Conservation (phyloP, 2,888 invertebrate genomes). For the Rhamnusium bicolor region DNA sequence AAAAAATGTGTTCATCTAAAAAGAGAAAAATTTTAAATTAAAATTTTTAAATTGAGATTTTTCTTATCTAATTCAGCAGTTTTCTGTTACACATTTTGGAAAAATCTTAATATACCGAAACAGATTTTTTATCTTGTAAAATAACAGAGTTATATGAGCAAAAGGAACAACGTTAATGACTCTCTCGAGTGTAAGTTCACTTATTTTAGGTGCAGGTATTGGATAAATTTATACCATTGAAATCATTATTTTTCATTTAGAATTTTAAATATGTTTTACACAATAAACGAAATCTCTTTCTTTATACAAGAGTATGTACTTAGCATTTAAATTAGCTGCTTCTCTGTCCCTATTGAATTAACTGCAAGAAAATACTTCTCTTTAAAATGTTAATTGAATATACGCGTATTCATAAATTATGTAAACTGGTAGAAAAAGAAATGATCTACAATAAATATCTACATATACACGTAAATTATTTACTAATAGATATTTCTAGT, state of each 20-base stretch:
- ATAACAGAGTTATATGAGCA: background rate
- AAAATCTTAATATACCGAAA: slow-evolving; percentile 6
- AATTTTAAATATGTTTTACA: slow-evolving; percentile 43
- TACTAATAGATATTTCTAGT: no score
- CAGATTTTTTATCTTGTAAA: slow-evolving; percentile 13
- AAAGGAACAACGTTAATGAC: slow-evolving; percentile 24
- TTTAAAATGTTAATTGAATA: slow-evolving; percentile 3
- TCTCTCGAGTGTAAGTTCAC: slow-evolving; percentile 3
- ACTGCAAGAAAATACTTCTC: background rate
- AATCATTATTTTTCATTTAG: slow-evolving; percentile 41
- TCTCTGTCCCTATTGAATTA: background rate
- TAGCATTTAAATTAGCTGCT: slow-evolving; percentile 39
- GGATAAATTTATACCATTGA: slow-evolving; percentile 20
- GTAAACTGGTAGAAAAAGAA: no score
- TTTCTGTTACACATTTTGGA: no score
- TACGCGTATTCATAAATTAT: no score
- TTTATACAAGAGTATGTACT: slow-evolving; percentile 24
- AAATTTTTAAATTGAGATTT: no score
- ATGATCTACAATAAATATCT: no score
- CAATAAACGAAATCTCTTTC: slow-evolving; percentile 39
- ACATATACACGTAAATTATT: no score
- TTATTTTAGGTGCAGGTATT: slow-evolving; percentile 7
- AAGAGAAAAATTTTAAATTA: no score
- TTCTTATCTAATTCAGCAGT: no score
- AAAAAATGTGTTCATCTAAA: no score